Percentiles rank a stretch among this genome's conserved stretches.
phyloP scores from a whole-genome alignment of 2,888 invertebrate genomes.

The Protodeltote pygarga region DNA sequence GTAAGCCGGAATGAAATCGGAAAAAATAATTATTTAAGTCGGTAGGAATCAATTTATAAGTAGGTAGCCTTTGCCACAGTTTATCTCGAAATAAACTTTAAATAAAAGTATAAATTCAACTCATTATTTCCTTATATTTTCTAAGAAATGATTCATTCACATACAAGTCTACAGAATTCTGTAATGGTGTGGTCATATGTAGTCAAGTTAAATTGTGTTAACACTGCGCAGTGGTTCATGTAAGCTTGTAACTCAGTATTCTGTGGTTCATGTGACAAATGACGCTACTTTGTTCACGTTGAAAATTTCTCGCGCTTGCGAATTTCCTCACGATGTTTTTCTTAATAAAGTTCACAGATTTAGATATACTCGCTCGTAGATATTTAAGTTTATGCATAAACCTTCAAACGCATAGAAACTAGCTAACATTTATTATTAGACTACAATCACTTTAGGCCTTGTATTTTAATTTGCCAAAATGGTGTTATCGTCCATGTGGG shows the following conservation, averaged over 20 bases:
- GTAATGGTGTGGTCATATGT: slow-evolving; percentile 51
- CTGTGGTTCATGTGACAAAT: slow-evolving; percentile 56
- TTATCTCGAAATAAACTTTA: no score
- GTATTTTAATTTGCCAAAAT: slow-evolving; percentile 77
- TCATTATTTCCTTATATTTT: not conserved
- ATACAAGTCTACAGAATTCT: slow-evolving; percentile 17
- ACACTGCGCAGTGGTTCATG: slow-evolving; percentile 50
- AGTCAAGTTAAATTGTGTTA: slow-evolving; percentile 53
- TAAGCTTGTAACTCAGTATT: slow-evolving; percentile 49
- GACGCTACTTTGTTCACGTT: slow-evolving; percentile 56
- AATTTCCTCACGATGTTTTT: slow-evolving; percentile 36
- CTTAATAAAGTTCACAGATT: slow-evolving; percentile 19
- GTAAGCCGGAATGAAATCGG: no score
- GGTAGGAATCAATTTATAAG: no score
- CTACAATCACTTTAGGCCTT: slow-evolving; percentile 57
- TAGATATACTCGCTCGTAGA: slow-evolving; percentile 12
- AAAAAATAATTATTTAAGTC: no score
- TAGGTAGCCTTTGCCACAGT: no score
- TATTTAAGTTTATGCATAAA: not conserved
- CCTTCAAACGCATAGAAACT: slow-evolving; percentile 17
- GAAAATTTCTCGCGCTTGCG: slow-evolving; percentile 41
- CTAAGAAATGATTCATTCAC: slow-evolving; percentile 5
- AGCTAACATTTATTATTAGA: slow-evolving; percentile 32
- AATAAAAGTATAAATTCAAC: no score
- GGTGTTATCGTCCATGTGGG: slow-evolving; percentile 75